A percentile compares a stretch with the other conserved stretches of the same genome.
Evolutionary conservation across 2,888 invertebrate genomes (phyloP).

Genomic region (Odontocerum albicorne): DNA sequence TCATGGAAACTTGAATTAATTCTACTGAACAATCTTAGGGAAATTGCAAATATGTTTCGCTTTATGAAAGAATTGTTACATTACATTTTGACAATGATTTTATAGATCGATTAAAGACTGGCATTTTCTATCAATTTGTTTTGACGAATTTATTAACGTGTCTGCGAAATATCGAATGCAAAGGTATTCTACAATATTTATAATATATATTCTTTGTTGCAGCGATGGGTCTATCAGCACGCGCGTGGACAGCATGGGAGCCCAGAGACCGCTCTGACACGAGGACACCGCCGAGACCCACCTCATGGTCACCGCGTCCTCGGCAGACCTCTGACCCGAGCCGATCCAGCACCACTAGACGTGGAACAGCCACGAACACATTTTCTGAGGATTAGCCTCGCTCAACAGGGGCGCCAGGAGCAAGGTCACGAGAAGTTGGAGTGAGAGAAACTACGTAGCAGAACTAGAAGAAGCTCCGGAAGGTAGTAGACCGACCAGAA

Average conservation of each 20-base stretch:
- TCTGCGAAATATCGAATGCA: no score
- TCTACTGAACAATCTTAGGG: no score
- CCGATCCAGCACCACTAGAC: slow-evolving; percentile 35
- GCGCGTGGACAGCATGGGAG: slow-evolving; percentile 35
- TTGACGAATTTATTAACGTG: no score
- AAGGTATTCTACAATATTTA: no score
- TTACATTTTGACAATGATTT: no score
- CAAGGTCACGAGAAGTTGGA: slow-evolving; percentile 1
- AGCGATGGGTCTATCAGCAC: slow-evolving; percentile 36
- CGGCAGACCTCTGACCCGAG: slow-evolving; percentile 36
- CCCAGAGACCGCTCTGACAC: slow-evolving; percentile 34
- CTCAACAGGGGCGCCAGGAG: slow-evolving; percentile 6
- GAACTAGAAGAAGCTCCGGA: no score
- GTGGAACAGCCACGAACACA: slow-evolving; percentile 37
- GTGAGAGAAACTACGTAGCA: slow-evolving; percentile 4
- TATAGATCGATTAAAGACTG: no score
- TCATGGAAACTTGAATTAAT: no score
- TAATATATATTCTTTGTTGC: slow-evolving; percentile 27
- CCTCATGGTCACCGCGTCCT: slow-evolving; percentile 35
- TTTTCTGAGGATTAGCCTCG: slow-evolving; percentile 33
- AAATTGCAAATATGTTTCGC: no score
- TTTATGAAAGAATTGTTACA: no score
- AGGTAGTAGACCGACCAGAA: no score
- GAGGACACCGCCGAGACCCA: slow-evolving; percentile 37
- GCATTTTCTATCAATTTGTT: no score